These are phyloP conservation scores for Coendou prehensilis DNA, from an alignment of 2,797 vertebrate genomes.

Conservation along the genomic window DNA sequence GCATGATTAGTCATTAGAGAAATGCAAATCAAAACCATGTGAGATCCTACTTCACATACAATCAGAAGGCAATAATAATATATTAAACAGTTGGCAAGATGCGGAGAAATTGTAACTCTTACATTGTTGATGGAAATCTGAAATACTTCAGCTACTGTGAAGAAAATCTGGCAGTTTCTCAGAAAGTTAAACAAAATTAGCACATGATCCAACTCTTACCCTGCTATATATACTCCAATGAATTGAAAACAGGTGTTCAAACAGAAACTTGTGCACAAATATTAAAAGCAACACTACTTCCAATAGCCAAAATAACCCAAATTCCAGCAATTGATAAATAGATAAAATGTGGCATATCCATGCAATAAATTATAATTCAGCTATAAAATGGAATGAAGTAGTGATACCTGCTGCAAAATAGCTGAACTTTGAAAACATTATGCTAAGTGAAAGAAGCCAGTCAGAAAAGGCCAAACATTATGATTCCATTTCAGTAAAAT, in stretches of 20 bases:
- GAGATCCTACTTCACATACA: not conserved
- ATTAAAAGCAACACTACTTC: not conserved
- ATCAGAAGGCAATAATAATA: not conserved
- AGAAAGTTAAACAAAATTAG: slow-evolving; percentile 27
- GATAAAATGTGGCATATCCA: not conserved
- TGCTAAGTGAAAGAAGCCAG: not conserved
- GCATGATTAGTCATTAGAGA: not conserved
- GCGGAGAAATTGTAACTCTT: not conserved
- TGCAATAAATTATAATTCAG: not conserved
- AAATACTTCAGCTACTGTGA: not conserved
- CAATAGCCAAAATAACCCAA: not conserved
- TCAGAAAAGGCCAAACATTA: not conserved
- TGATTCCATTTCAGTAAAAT: not conserved
- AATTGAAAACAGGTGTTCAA: slow-evolving; percentile 52
- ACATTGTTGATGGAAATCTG: not conserved
- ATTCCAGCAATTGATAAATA: not conserved
- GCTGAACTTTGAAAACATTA: not conserved
- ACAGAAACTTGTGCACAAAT: not conserved
- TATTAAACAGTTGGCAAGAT: not conserved
- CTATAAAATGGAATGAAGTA: not conserved
- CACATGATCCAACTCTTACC: not conserved
- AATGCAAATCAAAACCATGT: not conserved
- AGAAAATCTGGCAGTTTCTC: slow-evolving; percentile 1
- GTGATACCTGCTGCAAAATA: not conserved
- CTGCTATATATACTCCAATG: not conserved